Percentiles rank a stretch among this genome's conserved stretches.
phyloP scores from a whole-genome alignment of 2,888 invertebrate genomes.

The Plemyria rubiginata region DNA sequence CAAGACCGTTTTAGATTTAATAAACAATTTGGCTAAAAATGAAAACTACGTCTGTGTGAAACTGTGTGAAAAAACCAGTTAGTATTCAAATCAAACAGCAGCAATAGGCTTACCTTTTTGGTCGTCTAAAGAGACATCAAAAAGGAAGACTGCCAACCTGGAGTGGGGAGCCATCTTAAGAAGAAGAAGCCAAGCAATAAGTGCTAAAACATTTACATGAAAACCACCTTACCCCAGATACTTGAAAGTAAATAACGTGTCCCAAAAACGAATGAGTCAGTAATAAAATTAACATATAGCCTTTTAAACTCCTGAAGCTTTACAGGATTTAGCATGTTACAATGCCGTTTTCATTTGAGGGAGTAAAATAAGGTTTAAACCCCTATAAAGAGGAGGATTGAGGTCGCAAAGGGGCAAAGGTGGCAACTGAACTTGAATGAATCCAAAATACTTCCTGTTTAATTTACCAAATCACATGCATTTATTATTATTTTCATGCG shows the following conservation, averaged over 20 bases:
- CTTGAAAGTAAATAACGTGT: conserved; percentile 17
- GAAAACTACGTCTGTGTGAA: conserved; percentile 18
- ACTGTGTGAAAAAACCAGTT: too few relatives aligned
- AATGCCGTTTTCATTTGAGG: conserved; percentile 53
- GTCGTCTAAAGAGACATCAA: too few relatives aligned
- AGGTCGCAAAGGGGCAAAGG: conserved; percentile 42
- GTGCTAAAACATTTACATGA: neutral
- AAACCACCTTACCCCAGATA: conserved; percentile 3
- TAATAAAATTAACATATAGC: conserved; percentile 61
- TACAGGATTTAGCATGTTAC: conserved; percentile 53
- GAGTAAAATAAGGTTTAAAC: conserved; percentile 58
- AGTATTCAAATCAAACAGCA: too few relatives aligned
- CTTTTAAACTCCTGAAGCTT: conserved; percentile 55
- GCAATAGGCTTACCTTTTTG: too few relatives aligned
- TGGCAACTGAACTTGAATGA: neutral
- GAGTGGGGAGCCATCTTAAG: neutral
- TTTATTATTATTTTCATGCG: too few relatives aligned
- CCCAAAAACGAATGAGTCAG: conserved; percentile 32
- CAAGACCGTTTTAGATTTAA: conserved; percentile 18
- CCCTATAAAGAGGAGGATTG: conserved; percentile 52
- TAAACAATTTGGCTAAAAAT: conserved; percentile 22
- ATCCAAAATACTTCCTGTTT: neutral
- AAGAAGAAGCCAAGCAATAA: too few relatives aligned
- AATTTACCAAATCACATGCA: too few relatives aligned
- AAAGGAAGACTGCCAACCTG: too few relatives aligned